Evolutionary conservation across 2,797 vertebrate genomes (phyloP).

Genomic region (Avahi laniger): DNA sequence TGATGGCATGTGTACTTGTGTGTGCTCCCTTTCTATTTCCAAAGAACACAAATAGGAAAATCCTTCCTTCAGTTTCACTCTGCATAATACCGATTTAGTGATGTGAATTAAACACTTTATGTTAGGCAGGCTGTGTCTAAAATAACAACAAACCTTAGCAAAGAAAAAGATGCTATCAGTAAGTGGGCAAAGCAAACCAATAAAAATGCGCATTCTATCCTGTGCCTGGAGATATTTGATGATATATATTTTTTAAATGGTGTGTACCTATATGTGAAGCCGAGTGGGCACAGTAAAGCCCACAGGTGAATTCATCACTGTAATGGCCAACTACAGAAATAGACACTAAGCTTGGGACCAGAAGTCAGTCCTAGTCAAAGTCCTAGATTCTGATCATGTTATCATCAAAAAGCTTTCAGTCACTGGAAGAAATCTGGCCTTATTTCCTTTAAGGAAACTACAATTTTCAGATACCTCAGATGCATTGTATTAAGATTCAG

Average conservation of each 20-base stretch:
- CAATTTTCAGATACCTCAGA: background rate
- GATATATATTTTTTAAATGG: background rate
- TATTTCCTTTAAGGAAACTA: background rate
- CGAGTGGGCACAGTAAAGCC: background rate
- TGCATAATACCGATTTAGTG: background rate
- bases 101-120: slow-evolving; percentile 42
- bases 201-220: slow-evolving; percentile 20
- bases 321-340: background rate
- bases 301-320: background rate
- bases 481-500: background rate
- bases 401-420: background rate
- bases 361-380: background rate
- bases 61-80: slow-evolving; percentile 7
- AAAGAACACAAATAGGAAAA: slow-evolving; percentile 27
- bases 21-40: background rate
- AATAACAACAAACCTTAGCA: slow-evolving; percentile 25
- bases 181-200: background rate
- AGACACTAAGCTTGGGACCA: background rate
- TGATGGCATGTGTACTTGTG: background rate
- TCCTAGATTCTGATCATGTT: background rate
- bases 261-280: background rate
- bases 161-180: slow-evolving; percentile 13
- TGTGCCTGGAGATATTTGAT: background rate
- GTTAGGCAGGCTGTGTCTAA: background rate
- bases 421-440: background rate